These are phyloP conservation scores for Paracyclopina nana DNA, from an alignment of 1,140 invertebrate species.

Conservation along the genomic window DNA sequence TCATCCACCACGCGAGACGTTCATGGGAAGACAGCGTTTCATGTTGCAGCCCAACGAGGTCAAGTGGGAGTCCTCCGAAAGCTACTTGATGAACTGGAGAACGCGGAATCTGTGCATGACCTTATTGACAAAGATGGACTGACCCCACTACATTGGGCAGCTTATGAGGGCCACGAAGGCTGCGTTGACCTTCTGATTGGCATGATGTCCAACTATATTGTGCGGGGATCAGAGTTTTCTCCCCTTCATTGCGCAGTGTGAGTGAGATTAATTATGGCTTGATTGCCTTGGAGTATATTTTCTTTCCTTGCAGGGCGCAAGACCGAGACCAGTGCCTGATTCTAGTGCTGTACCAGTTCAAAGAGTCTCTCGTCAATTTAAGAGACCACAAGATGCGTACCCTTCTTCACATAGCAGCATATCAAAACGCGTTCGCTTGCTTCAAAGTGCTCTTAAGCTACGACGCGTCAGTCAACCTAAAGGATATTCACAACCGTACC, in stretches of 20 bases:
- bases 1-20: not conserved
- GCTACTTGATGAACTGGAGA: not conserved
- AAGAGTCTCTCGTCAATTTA: too few relatives aligned
- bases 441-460: constrained; percentile 1
- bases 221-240: not conserved
- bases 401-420: too few relatives aligned
- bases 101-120: not conserved
- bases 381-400: too few relatives aligned
- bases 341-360: too few relatives aligned
- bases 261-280: not conserved
- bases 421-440: not conserved
- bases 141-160: not conserved
- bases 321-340: too few relatives aligned
- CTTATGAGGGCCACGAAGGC: not conserved
- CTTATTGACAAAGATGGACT: not conserved
- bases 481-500: not conserved
- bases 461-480: not conserved
- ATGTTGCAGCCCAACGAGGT: not conserved
- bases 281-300: too few relatives aligned
- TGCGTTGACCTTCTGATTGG: not conserved
- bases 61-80: not conserved
- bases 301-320: too few relatives aligned
- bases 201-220: not conserved
- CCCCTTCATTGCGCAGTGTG: constrained; percentile 2
- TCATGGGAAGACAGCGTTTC: not conserved